Evolutionary conservation across 2,113 vertebrate species (phyloP).

Genomic region (Oceanites oceanicus): DNA sequence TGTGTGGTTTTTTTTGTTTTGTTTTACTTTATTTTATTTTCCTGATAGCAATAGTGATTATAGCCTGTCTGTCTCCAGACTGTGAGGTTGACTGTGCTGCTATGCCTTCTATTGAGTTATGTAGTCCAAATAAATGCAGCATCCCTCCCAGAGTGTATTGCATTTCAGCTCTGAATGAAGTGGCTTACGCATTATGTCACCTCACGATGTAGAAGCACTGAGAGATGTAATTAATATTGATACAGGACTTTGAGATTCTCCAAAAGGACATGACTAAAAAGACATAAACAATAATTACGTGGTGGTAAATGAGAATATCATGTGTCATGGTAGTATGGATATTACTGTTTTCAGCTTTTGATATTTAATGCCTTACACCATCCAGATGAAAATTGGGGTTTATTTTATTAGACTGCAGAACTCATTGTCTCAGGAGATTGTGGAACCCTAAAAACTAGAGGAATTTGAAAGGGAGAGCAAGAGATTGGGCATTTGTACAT

Average conservation of each 20-base stretch:
- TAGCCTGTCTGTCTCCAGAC: background rate
- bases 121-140: background rate
- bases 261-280: background rate
- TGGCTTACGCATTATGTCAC: background rate
- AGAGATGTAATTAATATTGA: background rate
- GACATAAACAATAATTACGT: background rate
- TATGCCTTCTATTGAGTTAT: background rate
- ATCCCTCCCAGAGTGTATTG: background rate
- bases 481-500: background rate
- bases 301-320: background rate
- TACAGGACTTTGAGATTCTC: background rate
- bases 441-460: background rate
- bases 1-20: background rate
- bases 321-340: background rate
- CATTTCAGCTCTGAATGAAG: background rate
- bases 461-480: background rate
- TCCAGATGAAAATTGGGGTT: background rate
- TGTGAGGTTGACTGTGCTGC: background rate
- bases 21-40: background rate
- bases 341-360: constrained; percentile 6
- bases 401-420: background rate
- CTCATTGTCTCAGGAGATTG: background rate
- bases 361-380: background rate
- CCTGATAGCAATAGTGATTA: background rate
- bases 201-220: background rate